A percentile compares a stretch with the other conserved stretches of the same genome.
Conservation (phyloP, 2,888 invertebrate species). For the Zelleria hepariella region DNA sequence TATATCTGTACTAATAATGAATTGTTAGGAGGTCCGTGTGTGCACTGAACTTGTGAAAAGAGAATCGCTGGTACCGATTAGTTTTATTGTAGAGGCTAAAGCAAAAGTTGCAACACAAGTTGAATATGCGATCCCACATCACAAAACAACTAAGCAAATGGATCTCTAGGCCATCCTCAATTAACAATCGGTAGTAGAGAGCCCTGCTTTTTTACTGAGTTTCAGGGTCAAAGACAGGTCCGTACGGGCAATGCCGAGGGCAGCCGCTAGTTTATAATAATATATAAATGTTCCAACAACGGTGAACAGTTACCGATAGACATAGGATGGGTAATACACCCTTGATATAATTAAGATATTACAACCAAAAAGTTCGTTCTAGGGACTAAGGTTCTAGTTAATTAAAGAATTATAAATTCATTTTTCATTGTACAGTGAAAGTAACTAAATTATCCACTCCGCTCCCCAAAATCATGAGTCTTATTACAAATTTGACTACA, state of each 20-base stretch:
- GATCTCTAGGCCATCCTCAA: neutral
- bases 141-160: neutral
- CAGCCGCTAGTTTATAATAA: neutral
- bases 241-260: neutral
- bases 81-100: neutral
- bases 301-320: conserved; percentile 70
- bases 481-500: neutral
- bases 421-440: neutral
- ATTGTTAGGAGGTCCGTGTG: neutral
- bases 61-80: neutral
- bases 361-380: conserved; percentile 71
- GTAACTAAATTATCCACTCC: neutral
- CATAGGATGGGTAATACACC: conserved; percentile 44
- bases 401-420: neutral
- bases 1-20: conserved; percentile 19
- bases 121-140: neutral
- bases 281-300: conserved; percentile 63
- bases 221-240: neutral
- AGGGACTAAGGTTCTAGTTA: conserved; percentile 63
- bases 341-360: conserved; percentile 50
- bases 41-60: neutral
- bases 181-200: neutral
- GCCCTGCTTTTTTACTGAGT: neutral
- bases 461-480: neutral
- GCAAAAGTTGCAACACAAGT: neutral